phyloP scores from a whole-genome alignment of 2,888 invertebrate species.

The Oscheius sp. region DNA sequence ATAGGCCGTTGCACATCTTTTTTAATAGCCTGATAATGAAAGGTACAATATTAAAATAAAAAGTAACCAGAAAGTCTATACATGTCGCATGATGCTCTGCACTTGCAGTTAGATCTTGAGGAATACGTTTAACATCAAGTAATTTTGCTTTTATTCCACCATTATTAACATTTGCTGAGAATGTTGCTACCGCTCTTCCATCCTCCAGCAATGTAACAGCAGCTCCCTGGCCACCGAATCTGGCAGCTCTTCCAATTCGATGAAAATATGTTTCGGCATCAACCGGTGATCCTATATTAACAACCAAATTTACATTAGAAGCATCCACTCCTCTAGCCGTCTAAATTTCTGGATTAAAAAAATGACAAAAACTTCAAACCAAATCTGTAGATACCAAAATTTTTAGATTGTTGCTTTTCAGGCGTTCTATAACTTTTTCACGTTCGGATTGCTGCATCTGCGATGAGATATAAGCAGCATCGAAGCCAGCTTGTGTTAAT shows the following conservation, averaged over 20 bases:
- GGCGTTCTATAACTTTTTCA: slow-evolving; percentile 82
- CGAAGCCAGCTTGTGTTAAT: slow-evolving; percentile 83
- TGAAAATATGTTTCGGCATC: slow-evolving; percentile 89
- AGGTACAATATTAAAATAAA: not conserved
- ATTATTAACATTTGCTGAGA: slow-evolving; percentile 1
- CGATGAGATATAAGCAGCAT: slow-evolving; percentile 83
- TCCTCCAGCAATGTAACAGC: slow-evolving; percentile 57
- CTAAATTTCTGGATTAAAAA: slow-evolving; percentile 66
- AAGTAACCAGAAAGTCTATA: slow-evolving; percentile 20
- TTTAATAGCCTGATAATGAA: not conserved
- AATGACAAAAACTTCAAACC: slow-evolving; percentile 63
- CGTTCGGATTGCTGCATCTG: slow-evolving; percentile 85
- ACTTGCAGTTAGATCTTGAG: slow-evolving; percentile 40
- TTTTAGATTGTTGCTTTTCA: slow-evolving; percentile 85
- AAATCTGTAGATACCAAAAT: slow-evolving; percentile 88
- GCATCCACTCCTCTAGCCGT: slow-evolving; percentile 93
- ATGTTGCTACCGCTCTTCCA: slow-evolving; percentile 15
- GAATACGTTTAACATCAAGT: slow-evolving; percentile 18
- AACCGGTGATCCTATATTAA: slow-evolving; percentile 88
- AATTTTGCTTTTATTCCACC: slow-evolving; percentile 34
- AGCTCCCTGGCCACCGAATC: slow-evolving; percentile 80
- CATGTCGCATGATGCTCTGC: slow-evolving; percentile 21
- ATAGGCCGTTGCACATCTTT: not conserved
- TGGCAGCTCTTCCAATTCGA: slow-evolving; percentile 92
- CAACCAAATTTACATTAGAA: slow-evolving; percentile 89